Conservation (phyloP, 2,797 vertebrate species). For the Gymnothorax reevesii region DNA sequence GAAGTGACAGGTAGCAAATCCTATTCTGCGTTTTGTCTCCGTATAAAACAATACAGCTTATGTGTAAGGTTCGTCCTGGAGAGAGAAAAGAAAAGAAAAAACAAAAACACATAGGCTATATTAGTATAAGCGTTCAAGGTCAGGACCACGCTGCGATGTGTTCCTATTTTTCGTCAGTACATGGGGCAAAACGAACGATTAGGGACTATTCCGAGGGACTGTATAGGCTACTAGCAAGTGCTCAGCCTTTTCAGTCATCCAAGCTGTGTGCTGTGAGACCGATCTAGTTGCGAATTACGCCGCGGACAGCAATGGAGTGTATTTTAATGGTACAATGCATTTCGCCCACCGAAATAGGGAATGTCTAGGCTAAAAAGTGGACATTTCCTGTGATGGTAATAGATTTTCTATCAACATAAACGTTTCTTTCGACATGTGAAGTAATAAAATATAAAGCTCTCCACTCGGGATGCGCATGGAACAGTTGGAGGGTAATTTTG, state of each 20-base stretch:
- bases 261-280: conserved; percentile 91
- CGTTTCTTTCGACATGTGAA: conserved; percentile 77
- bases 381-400: conserved; percentile 83
- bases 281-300: conserved; percentile 85
- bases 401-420: conserved; percentile 83
- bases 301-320: conserved; percentile 88
- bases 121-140: conserved; percentile 88
- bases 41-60: conserved; percentile 67
- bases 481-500: conserved; percentile 67
- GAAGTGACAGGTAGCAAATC: conserved; percentile 72
- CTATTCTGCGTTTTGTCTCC: conserved; percentile 73
- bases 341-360: conserved; percentile 91
- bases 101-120: conserved; percentile 55
- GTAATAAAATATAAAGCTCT: conserved; percentile 73
- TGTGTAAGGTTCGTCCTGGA: conserved; percentile 66
- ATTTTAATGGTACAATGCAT: conserved; percentile 92
- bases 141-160: conserved; percentile 80
- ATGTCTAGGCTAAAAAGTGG: conserved; percentile 83
- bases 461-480: conserved; percentile 16
- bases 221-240: conserved; percentile 83
- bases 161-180: conserved; percentile 69
- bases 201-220: conserved; percentile 76
- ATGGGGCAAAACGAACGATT: conserved; percentile 77
- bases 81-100: conserved; percentile 31
- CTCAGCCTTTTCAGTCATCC: conserved; percentile 82